Base-by-base conservation (phyloP, 2,888 invertebrate species). In the Ormia ochracea region DNA sequence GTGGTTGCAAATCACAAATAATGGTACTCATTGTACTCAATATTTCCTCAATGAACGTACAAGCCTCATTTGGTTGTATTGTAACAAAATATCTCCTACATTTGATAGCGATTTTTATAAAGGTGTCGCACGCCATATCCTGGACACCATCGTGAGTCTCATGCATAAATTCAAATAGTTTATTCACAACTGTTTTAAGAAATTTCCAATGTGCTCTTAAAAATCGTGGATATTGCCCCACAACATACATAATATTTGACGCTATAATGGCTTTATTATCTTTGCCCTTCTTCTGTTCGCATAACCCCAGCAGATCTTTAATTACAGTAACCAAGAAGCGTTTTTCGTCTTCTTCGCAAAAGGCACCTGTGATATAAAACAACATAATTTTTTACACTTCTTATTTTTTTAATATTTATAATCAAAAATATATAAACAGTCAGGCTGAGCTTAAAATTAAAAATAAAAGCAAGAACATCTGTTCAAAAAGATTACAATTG, bases 61-160 rank as follows among this genome's bases (percentile, higher is more conserved):
- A 94, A 41, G 95, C 94, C 91, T 99, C 99, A 45, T 98, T 98
- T 82, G 96, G 94, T 91, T 99, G 99, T 48, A 96, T 93, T 81
- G 96, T 97, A 19, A 99, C 98, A 91, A 99, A 99, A 91, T 99
- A 99, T 85, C 98, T 93, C 82, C 98, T 93, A 91, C 99, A 99
- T 90, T 99, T 99, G 85, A 98, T 93, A 31, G 99, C 98, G 87
- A 99, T 99, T 91, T 99, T 99, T 84, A 99, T 99, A 89, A 99
- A 99, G 43, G 99, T 99, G 91, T 99, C 99, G 92, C 99, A 99
- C 78, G 99, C 99, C 99, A 99, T 99, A 88, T 99, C 99, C 90
- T 99, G 99, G 28, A 99, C 99, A 86, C 99, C 99, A 90, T 99
- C 99, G 89, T 99, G 99, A 69, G 98, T 98, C 91, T 99, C 99